Conservation (phyloP, 2,888 invertebrate genomes). For the Patella depressa region DNA sequence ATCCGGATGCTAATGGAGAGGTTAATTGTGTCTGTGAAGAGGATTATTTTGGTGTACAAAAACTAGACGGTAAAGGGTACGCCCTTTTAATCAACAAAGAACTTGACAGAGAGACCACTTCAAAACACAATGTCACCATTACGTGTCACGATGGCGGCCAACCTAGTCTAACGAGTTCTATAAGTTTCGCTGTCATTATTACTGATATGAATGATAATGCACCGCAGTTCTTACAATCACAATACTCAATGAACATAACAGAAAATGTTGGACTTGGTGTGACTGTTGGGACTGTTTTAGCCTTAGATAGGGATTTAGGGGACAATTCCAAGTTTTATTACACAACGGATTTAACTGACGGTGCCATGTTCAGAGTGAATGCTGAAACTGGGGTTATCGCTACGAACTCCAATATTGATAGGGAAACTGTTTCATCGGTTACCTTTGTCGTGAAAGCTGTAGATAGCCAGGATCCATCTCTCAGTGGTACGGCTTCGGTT, state of each 20-base stretch:
- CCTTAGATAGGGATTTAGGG: neutral
- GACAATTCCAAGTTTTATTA: conserved; percentile 29
- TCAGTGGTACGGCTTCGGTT: neutral
- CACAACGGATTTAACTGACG: neutral
- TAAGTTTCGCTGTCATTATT: neutral
- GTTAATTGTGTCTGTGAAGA: conserved; percentile 25
- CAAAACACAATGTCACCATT: conserved; percentile 14
- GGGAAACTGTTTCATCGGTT: neutral
- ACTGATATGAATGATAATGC: conserved; percentile 13
- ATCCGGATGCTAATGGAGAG: conserved; percentile 13
- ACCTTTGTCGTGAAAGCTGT: neutral
- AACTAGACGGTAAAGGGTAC: conserved; percentile 51
- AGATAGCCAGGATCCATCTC: neutral
- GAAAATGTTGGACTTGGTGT: neutral
- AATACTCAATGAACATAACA: neutral
- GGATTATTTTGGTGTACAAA: conserved; percentile 47
- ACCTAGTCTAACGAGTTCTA: neutral
- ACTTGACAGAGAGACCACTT: conserved; percentile 4
- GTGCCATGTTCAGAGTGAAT: neutral
- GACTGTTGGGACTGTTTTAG: neutral
- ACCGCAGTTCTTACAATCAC: neutral
- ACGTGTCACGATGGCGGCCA: neutral
- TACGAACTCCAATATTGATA: neutral
- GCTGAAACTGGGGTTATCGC: neutral
- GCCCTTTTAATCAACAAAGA: conserved; percentile 46